These are phyloP conservation scores for Sphenopsis melanotis DNA, from an alignment of 2,797 vertebrate genomes.

Conservation along the genomic window DNA sequence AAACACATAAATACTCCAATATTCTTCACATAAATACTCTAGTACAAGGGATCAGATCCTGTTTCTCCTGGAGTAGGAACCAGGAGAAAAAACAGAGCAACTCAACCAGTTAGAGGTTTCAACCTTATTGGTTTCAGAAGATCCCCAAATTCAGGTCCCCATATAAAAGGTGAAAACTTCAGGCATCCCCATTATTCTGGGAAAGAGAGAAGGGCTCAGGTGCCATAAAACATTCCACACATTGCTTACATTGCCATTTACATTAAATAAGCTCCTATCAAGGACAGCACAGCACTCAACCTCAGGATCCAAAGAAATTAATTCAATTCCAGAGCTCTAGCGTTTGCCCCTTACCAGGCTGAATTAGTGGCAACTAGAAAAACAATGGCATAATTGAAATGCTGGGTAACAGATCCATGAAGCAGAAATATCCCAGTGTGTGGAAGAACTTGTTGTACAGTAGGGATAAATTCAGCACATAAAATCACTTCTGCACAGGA, in stretches of 20 bases:
- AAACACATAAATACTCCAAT: neutral
- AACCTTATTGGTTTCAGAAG: neutral
- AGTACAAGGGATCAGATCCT: neutral
- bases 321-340: neutral
- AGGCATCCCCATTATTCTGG: neutral
- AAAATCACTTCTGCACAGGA: neutral
- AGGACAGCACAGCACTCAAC: neutral
- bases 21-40: neutral
- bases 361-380: neutral
- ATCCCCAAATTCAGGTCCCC: neutral
- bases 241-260: neutral
- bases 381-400: accelerated
- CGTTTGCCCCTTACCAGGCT: neutral
- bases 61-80: neutral
- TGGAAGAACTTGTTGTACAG: neutral
- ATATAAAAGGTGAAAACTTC: neutral
- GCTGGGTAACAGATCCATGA: neutral
- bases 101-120: neutral
- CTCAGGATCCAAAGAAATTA: neutral
- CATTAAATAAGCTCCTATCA: neutral
- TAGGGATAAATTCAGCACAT: neutral
- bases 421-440: neutral
- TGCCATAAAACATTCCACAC: neutral
- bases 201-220: neutral
- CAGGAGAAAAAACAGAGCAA: neutral